A percentile compares a stretch with the other conserved stretches of the same genome.
phyloP scores from a whole-genome alignment of 1,140 invertebrate species.

The Conus ventricosus region DNA sequence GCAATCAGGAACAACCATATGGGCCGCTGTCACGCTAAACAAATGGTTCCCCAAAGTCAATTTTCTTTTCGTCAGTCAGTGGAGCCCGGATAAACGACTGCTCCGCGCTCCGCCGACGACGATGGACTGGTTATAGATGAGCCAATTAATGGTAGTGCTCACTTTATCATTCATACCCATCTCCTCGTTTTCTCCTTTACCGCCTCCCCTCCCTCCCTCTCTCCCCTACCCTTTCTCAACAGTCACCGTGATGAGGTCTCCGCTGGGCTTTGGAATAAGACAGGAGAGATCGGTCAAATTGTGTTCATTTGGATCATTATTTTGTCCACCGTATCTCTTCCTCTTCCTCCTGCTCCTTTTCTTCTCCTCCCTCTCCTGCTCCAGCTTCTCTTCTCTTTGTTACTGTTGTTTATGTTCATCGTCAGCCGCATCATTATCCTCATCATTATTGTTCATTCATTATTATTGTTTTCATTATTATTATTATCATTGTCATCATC shows the following conservation, averaged over 20 bases:
- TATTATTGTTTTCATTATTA: no score
- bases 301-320: neutral
- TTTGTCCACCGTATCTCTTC: neutral
- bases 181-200: neutral
- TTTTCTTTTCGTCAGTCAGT: neutral
- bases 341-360: neutral
- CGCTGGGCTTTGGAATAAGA: neutral
- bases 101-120: neutral
- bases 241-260: neutral
- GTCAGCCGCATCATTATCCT: no score
- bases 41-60: neutral
- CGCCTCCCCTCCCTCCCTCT: neutral
- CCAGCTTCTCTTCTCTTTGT: neutral
- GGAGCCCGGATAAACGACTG: neutral
- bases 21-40: neutral
- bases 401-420: neutral
- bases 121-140: neutral
- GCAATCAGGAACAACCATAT: slow-evolving; percentile 2
- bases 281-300: neutral
- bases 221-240: neutral
- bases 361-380: neutral
- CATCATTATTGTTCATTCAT: no score
- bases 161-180: neutral
- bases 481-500: no score
- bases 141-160: neutral